These are phyloP conservation scores for Erebia palarica DNA, from an alignment of 2,888 invertebrate genomes.

Conservation along the genomic window DNA sequence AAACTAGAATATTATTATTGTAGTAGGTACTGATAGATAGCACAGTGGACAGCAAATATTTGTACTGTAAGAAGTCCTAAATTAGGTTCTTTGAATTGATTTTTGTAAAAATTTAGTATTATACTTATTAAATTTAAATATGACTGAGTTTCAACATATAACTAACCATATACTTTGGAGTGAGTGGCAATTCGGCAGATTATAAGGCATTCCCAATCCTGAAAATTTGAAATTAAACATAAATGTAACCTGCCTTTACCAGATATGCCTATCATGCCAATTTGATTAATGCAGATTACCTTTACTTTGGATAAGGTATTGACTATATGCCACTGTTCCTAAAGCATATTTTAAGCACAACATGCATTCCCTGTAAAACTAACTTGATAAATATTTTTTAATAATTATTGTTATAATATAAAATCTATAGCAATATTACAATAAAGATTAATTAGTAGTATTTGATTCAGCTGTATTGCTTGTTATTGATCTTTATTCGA, in stretches of 20 bases:
- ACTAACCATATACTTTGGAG: background rate
- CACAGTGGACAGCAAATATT: constrained; percentile 22
- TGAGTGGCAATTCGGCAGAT: background rate
- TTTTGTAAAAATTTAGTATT: constrained; percentile 10
- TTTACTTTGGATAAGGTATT: too few species aligned
- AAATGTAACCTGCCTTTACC: background rate
- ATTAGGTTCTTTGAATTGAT: background rate
- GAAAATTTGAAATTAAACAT: background rate
- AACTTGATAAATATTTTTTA: background rate
- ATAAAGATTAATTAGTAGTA: background rate
- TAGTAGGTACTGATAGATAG: constrained; percentile 11
- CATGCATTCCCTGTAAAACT: constrained; percentile 31
- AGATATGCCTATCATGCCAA: background rate
- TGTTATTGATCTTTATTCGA: constrained; percentile 17
- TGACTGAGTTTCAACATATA: constrained; percentile 24
- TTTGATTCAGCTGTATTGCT: background rate
- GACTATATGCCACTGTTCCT: background rate
- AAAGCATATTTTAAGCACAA: constrained; percentile 11
- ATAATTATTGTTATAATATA: background rate
- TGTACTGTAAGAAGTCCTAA: background rate
- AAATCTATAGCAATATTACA: background rate
- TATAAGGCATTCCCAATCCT: background rate
- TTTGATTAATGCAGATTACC: too few species aligned
- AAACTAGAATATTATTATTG: constrained; percentile 6
- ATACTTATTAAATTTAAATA: background rate